Percentiles rank a stretch among this genome's conserved stretches.
Conservation (phyloP, 2,888 invertebrate species). For the Sphecodes monilicornis region DNA sequence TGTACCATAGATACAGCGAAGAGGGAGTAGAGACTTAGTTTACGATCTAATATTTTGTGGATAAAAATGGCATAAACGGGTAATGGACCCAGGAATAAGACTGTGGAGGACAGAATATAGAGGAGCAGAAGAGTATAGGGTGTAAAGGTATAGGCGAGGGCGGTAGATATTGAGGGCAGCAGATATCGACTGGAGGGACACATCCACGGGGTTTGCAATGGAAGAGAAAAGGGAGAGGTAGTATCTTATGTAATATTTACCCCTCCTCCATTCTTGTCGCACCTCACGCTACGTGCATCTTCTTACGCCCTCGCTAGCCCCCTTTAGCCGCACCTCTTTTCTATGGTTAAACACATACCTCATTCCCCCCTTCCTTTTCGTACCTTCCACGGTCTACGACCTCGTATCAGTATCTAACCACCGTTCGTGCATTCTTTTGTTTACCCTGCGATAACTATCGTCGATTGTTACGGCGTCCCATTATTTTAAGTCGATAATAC, state of each 20-base stretch:
- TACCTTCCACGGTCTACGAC: constrained; percentile 62
- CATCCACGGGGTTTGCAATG: constrained; percentile 68
- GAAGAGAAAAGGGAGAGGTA: constrained; percentile 75
- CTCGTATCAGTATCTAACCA: constrained; percentile 72
- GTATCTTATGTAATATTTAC: constrained; percentile 81
- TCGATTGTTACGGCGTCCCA: constrained; percentile 66
- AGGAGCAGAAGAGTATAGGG: constrained; percentile 37
- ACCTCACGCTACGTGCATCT: constrained; percentile 43
- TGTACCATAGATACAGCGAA: neutral
- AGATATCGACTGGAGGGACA: constrained; percentile 78
- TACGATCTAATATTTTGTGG: constrained; percentile 35
- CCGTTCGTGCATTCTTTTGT: constrained; percentile 72
- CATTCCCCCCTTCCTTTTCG: constrained; percentile 28
- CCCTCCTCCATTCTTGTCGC: constrained; percentile 57
- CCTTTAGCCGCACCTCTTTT: constrained; percentile 38
- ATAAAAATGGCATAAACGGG: constrained; percentile 37
- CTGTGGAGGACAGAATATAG: constrained; percentile 38
- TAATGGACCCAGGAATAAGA: constrained; percentile 58
- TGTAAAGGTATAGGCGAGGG: constrained; percentile 51
- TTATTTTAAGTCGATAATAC: constrained; percentile 52
- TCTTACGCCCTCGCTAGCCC: constrained; percentile 46
- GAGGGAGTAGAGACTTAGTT: constrained; percentile 29
- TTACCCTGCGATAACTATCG: constrained; percentile 75
- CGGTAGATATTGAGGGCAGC: constrained; percentile 75
- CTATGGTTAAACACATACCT: constrained; percentile 28